A percentile compares a stretch with the other conserved stretches of the same genome.
Conservation (phyloP, 2,888 invertebrate genomes). For the Andrena praecox region DNA sequence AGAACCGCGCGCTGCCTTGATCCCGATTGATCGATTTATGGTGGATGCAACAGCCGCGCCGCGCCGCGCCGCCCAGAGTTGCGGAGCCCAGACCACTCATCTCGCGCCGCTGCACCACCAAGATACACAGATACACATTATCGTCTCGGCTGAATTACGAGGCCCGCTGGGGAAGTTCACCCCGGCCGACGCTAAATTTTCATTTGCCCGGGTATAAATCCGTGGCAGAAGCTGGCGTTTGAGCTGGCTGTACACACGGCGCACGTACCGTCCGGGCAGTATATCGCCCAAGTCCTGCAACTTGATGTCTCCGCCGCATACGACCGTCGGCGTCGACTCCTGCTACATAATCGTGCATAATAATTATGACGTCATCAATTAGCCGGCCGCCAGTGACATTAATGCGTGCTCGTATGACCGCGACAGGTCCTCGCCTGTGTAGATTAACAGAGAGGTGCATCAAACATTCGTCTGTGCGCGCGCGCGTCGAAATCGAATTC, state of each 20-base stretch:
- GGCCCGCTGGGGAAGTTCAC: not conserved
- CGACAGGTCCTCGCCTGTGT: constrained; percentile 67
- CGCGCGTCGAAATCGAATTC: constrained; percentile 55
- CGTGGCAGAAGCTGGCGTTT: constrained; percentile 17
- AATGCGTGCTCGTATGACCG: constrained; percentile 74
- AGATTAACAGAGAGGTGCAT: constrained; percentile 52
- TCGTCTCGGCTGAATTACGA: constrained; percentile 26
- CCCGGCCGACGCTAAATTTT: constrained; percentile 41
- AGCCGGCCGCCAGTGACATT: constrained; percentile 79
- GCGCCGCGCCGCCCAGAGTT: not conserved
- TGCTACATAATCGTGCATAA: constrained; percentile 82
- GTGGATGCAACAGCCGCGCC: constrained; percentile 14
- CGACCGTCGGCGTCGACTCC: constrained; percentile 40
- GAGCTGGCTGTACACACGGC: not conserved
- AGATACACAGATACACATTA: constrained; percentile 32
- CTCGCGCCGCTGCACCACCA: constrained; percentile 13
- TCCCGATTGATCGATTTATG: constrained; percentile 30
- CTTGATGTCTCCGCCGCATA: constrained; percentile 75
- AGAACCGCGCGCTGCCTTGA: constrained; percentile 10
- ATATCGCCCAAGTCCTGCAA: constrained; percentile 74
- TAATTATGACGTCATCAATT: constrained; percentile 84
- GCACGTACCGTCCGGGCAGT: constrained; percentile 55
- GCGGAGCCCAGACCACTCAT: constrained; percentile 5
- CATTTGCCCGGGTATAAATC: constrained; percentile 52
- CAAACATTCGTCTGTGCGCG: constrained; percentile 33